These are phyloP conservation scores for Harpalus rufipes DNA, from an alignment of 2,888 invertebrate species.

Conservation along the genomic window DNA sequence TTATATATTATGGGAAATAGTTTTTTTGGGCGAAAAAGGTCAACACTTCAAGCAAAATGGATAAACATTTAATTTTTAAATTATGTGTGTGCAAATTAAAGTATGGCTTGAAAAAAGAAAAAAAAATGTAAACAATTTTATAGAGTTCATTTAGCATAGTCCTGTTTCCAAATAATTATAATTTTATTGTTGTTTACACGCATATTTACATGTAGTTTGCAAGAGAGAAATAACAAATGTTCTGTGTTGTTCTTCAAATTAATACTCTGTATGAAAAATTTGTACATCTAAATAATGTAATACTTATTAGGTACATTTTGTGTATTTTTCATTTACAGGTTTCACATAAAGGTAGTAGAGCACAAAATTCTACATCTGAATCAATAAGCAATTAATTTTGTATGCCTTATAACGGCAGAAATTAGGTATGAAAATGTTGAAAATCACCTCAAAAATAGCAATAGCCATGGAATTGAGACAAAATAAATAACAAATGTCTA, in stretches of 20 bases:
- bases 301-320: too few relatives aligned
- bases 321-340: too few relatives aligned
- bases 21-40: not conserved
- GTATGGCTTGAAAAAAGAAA: not conserved
- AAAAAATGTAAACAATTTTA: not conserved
- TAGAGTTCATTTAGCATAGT: not conserved
- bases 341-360: too few relatives aligned
- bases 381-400: too few relatives aligned
- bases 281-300: too few relatives aligned
- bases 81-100: not conserved
- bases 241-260: not conserved
- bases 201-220: not conserved
- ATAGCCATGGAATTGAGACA: too few relatives aligned
- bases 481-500: too few relatives aligned
- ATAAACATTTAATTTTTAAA: not conserved
- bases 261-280: not conserved
- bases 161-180: not conserved
- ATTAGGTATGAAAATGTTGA: too few relatives aligned
- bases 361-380: too few relatives aligned
- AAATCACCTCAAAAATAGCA: too few relatives aligned
- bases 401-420: too few relatives aligned
- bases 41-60: not conserved
- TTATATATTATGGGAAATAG: too few relatives aligned
- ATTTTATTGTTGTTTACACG: not conserved
- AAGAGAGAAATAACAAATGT: not conserved